Evolutionary conservation across 1,140 invertebrate genomes (phyloP), one percentile per base, ranked within the genome.

Genomic region (Platyscapa corneri): DNA sequence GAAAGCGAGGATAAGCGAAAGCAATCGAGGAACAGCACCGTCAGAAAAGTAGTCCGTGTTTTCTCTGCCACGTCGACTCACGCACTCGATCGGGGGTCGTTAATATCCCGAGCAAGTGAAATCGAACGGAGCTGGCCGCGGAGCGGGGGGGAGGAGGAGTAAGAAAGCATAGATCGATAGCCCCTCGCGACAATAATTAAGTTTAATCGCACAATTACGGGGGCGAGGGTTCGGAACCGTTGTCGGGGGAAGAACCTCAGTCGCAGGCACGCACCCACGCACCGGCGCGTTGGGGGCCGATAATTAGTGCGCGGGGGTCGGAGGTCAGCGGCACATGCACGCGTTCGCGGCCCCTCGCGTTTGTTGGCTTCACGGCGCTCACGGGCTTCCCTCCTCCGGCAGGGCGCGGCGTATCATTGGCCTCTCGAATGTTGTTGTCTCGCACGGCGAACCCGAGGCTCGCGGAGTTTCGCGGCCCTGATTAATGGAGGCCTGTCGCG

Each of bases 351-450:
- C 72, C 23, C 39, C 6, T 27, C 39, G 23, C 53, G 27, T 64
- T 79, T 64, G 53, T 79, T 60, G 77, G 56, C 77, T 77, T 77
- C 46, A n/a, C 75, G 42, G 42, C 30, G n/a, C n/a, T 53, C 46
- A 23, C 32, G n/a, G n/a, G 75, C n/a, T 77, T 77, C n/a, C 46
- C 32, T 46, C 30, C 46, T 30, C 2, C 20, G 3, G 14, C 27
- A 23, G 18, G 1, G n/a, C 23, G 30, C 56, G 37, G n/a, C 39
- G 83, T 79, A 65, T 84, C 77, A 84, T 84, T 65, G 77, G 83
- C 83, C 67, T 80, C 75, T 37, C 37, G 37, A 12, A 46, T 46
- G 16, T n/a, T 60, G 14, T 53, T 53, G 2, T 7, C 49, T 7
- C 49, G 18, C 18, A 20, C 16, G 18, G 18, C 18, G 49, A 16